Evolutionary conservation across 2,797 vertebrate species (phyloP), one percentile per base, ranked within the genome.

Genomic region (Stomatorhinus walkeri): DNA sequence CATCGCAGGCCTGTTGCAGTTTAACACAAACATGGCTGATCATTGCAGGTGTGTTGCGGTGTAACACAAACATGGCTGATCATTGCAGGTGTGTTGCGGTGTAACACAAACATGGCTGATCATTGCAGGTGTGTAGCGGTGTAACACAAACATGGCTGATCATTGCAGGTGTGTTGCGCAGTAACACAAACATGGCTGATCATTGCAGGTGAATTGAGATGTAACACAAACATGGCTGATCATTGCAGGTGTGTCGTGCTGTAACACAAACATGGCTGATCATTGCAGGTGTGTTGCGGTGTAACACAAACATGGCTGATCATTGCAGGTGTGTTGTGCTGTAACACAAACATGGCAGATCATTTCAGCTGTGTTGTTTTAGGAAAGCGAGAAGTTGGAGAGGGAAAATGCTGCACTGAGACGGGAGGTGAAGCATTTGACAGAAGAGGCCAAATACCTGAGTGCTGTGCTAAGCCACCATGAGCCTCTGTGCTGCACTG

Each of bases 371-470:
- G n/a, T 90, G 8, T 90, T 56, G 92, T 52, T 92, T 87, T 94
- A 99, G 98, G 98, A 99, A 92, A 99, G 98, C 0, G 98, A 99
- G 92, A 97, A 96, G 93, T 92, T 99, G 93, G 98, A 99, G 94
- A 98, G 97, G 90, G 96, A 98, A 90, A 99, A 99, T 0, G 95
- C 97, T 0, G 97, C 97, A 7, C 94, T 99, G 90, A 97, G 96
- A 91, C 96, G 97, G 91, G 98, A 99, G 93, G 98, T 99, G 93
- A 98, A 97, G 93, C 95, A 96, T 91, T 95, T 99, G 92, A 97
- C 96, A 0, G 98, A 99, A 90, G 98, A 99, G 92, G 95, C 97
- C 92, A 98, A 98, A 92, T 97, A 98, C 87, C 97, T 99, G 86
- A 94, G 97, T 0, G 96, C 97, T 0, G 94, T 99, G 92, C 95